Evolutionary conservation across 2,888 invertebrate genomes (phyloP), one percentile per base, ranked within the genome.

Genomic region (Hyposoter didymator): DNA sequence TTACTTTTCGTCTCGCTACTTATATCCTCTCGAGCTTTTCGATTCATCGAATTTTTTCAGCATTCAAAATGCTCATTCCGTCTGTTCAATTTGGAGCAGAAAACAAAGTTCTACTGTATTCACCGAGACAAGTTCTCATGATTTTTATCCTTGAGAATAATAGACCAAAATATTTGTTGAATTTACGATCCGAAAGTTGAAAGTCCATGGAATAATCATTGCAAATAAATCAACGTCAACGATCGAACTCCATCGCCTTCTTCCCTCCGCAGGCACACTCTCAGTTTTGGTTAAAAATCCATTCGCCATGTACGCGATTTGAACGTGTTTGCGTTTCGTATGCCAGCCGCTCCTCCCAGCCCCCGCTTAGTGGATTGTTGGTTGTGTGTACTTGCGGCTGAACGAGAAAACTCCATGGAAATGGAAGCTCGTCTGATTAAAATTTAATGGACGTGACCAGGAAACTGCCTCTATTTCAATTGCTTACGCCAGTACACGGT

Each of bases 381-480:
- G 47, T 62, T 7, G 14, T 19, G 39, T 74, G 74, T 45, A 45
- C 45, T 19, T 32, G 55, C 14, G 14, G 22, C 6, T 52, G 78
- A 22, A 43, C 14, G 74, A 49, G 74, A 49, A 52, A 64, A 84
- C 19, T 72, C 80, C 32, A 35, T 67, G 55, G 22, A 28, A 81
- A 84, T 66, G 28, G 49, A 73, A 69, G 59, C 62, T 67, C 67
- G 28, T 39, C n/a, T n/a, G 69, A 69, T 84, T 64, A 72, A 84
- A 84, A 84, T 78, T 82, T 81, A 73, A 82, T 78, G 73, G 78
- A 84, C 84, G 78, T 81, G 78, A 81, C 78, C 78, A 72, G 84
- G 69, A 81, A 78, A 81, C 76, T 47, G 55, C 32, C 47, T 55
- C n/a, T n/a, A 22, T 64, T 76, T 73, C 76, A 72, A 72, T 75